These are phyloP conservation scores for Sialia sialis DNA, from an alignment of 2,113 vertebrate species.

Conservation along the genomic window DNA sequence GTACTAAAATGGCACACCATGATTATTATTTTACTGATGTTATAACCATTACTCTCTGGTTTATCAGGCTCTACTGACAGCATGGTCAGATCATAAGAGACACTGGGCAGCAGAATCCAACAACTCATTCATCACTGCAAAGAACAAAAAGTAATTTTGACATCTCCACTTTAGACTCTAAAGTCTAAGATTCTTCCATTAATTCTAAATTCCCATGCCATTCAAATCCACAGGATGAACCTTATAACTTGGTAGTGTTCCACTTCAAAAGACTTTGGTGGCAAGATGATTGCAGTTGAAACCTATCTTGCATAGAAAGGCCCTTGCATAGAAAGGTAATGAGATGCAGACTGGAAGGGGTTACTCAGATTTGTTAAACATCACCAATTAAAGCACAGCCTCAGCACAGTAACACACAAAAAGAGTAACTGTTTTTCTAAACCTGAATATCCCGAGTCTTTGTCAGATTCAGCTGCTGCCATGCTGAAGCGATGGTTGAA, in stretches of 20 bases:
- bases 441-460: constrained; percentile 92
- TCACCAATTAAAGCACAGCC: neutral
- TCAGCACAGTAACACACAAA: neutral
- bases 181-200: neutral
- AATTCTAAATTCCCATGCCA: neutral
- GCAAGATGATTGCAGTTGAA: neutral
- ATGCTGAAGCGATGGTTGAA: constrained; percentile 6
- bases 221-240: neutral
- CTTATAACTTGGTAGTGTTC: neutral
- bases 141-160: neutral
- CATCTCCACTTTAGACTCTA: neutral
- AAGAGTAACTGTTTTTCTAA: neutral
- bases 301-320: neutral
- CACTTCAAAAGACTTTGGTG: neutral
- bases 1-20: neutral
- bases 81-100: neutral
- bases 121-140: neutral
- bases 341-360: neutral
- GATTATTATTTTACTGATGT: neutral
- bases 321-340: neutral
- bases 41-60: neutral
- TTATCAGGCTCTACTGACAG: neutral
- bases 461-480: constrained; percentile 76
- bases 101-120: neutral
- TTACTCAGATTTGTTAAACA: neutral